Evolutionary conservation across 2,888 invertebrate genomes (phyloP).

Genomic region (Phalera bucephala): DNA sequence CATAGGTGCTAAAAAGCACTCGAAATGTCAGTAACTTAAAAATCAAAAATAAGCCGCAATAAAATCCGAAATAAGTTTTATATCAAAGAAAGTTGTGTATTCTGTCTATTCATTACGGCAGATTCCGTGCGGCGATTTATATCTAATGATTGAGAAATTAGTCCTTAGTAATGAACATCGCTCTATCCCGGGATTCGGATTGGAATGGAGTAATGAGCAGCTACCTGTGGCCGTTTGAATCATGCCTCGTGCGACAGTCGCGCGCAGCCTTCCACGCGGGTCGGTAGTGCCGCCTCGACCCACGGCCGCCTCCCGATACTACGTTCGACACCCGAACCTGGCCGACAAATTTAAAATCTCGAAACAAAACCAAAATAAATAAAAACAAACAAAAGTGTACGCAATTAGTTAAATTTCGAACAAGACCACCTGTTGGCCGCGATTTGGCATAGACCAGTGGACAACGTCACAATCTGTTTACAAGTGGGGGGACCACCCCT

Average conservation of each 20-base stretch:
- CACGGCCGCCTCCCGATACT: conserved; percentile 50
- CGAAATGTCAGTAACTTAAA: no score
- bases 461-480: conserved; percentile 78
- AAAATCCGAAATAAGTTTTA: no score
- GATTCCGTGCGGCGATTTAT: no score
- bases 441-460: conserved; percentile 67
- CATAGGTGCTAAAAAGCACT: no score
- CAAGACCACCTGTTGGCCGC: conserved; percentile 74
- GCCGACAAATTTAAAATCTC: conserved; percentile 29
- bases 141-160: no score
- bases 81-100: no score
- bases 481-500: conserved; percentile 68
- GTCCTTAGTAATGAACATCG: conserved; percentile 36
- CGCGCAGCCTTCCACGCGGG: conserved; percentile 78
- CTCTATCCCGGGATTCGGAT: conserved; percentile 51
- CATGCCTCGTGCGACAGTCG: conserved; percentile 69
- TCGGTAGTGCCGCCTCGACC: conserved; percentile 64
- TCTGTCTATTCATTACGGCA: no score
- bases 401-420: conserved; percentile 28
- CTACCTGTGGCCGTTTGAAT: conserved; percentile 71
- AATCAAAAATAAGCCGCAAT: no score
- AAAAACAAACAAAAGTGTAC: conserved; percentile 9
- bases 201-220: conserved; percentile 59
- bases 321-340: conserved; percentile 45
- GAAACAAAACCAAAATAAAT: conserved; percentile 6